Percentiles rank a stretch among this genome's conserved stretches.
Evolutionary conservation across 2,113 vertebrate species (phyloP).

Genomic region (Lasiurus cinereus): DNA sequence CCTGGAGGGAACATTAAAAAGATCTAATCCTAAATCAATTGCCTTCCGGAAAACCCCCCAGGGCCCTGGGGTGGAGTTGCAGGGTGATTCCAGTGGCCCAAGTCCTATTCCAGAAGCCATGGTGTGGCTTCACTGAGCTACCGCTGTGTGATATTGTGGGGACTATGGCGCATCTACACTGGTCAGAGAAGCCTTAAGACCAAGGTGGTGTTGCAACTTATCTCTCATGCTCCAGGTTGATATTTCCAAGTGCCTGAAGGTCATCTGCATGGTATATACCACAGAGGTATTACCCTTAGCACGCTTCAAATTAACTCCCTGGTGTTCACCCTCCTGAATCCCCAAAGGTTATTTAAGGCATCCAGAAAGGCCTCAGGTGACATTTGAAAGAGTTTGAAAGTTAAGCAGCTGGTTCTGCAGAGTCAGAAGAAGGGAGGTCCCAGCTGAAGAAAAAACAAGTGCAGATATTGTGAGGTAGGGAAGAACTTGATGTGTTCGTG

Average conservation of each 20-base stretch:
- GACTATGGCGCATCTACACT: background rate
- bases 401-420: background rate
- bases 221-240: background rate
- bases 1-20: background rate
- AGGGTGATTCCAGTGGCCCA: background rate
- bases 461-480: background rate
- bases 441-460: background rate
- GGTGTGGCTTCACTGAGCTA: background rate
- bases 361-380: background rate
- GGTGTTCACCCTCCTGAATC: background rate
- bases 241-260: background rate
- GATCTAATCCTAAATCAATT: background rate
- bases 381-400: slow-evolving; percentile 10
- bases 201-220: background rate
- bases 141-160: background rate
- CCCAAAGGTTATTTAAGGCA: background rate
- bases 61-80: background rate
- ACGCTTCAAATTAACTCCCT: background rate
- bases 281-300: background rate
- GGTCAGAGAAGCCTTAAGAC: background rate
- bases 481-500: background rate
- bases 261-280: background rate
- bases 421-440: background rate
- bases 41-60: background rate
- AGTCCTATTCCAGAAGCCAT: background rate